Evolutionary conservation across 2,797 vertebrate species (phyloP).

Genomic region (Tympanoctomys barrerae): DNA sequence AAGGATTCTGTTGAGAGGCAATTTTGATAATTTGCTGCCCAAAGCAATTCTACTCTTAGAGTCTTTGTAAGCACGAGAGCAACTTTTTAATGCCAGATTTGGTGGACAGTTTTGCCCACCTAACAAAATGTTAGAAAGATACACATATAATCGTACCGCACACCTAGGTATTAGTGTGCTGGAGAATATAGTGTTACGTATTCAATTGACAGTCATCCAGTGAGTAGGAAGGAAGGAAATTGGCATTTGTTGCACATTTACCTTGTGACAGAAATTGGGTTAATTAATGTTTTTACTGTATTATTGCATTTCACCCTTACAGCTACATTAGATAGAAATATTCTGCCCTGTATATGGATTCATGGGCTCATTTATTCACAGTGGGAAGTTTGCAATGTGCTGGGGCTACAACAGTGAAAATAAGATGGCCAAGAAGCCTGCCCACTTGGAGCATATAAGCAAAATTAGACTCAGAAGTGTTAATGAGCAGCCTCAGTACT

Average conservation of each 20-base stretch:
- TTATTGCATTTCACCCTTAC: constrained; percentile 13
- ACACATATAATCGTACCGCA: background rate
- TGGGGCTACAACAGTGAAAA: background rate
- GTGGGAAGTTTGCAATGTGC: background rate
- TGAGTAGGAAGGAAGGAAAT: constrained; percentile 9
- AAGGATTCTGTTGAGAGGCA: background rate
- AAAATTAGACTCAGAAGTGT: background rate
- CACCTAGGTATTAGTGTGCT: background rate
- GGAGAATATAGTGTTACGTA: background rate
- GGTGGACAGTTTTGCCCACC: constrained; percentile 9
- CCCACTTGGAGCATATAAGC: background rate
- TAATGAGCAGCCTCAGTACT: background rate
- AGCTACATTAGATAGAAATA: background rate
- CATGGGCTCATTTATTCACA: background rate
- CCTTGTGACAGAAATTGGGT: background rate
- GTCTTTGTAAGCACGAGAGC: constrained; percentile 1
- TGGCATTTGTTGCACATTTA: background rate
- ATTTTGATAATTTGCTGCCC: constrained; percentile 21
- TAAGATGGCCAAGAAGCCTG: background rate
- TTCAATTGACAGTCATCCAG: background rate
- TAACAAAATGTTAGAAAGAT: background rate
- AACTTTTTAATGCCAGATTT: constrained; percentile 43
- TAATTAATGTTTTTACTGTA: background rate
- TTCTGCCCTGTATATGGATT: background rate
- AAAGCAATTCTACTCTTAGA: constrained; percentile 43